These are phyloP conservation scores for Microcaecilia unicolor DNA, from an alignment of 2,797 vertebrate genomes.

Conservation along the genomic window DNA sequence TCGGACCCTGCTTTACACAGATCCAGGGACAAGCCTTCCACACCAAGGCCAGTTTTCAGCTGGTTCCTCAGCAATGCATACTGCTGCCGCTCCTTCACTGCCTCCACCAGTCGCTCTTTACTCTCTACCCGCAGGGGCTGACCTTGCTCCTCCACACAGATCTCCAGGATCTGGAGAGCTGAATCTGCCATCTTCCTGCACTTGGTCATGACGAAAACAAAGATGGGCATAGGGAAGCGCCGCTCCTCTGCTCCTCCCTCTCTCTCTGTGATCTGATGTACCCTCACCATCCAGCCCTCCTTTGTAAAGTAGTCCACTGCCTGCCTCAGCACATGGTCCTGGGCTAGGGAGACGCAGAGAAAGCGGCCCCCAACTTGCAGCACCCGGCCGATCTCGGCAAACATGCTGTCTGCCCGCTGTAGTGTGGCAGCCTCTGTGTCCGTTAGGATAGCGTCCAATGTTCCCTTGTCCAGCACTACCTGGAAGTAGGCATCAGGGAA, in stretches of 20 bases:
- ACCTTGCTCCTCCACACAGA: constrained; percentile 49
- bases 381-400: constrained; percentile 77
- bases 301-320: constrained; percentile 74
- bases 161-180: constrained; percentile 45
- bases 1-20: constrained; percentile 69
- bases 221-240: constrained; percentile 75
- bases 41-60: constrained; percentile 48
- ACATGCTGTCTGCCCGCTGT: constrained; percentile 69
- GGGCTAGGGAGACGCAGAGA: constrained; percentile 87
- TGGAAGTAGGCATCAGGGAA: constrained; percentile 76
- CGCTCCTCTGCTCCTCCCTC: constrained; percentile 47
- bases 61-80: constrained; percentile 77
- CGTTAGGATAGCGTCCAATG: constrained; percentile 80
- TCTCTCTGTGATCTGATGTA: constrained; percentile 70
- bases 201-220: constrained; percentile 87
- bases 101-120: constrained; percentile 54
- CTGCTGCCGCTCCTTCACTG: constrained; percentile 75
- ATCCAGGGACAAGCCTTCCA: constrained; percentile 65
- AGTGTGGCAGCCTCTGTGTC: constrained; percentile 60
- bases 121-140: constrained; percentile 58
- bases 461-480: constrained; percentile 86
- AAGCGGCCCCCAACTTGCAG: constrained; percentile 82
- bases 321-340: constrained; percentile 77
- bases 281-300: constrained; percentile 80
- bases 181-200: constrained; percentile 66